Evolutionary conservation across 2,888 invertebrate species (phyloP).

Genomic region (Ichneumoninae sp.): DNA sequence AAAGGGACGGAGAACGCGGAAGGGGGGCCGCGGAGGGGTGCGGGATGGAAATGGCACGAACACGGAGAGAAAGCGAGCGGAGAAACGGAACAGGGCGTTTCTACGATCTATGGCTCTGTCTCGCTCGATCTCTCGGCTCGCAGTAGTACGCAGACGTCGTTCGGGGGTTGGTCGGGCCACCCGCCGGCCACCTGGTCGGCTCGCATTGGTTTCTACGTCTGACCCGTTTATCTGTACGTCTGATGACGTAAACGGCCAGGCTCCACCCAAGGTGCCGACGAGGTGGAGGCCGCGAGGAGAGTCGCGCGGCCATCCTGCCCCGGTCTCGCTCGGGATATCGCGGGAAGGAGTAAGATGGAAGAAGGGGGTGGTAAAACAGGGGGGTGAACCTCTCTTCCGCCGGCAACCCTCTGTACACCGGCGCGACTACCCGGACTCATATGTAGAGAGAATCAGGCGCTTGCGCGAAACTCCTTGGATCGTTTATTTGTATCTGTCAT

Average conservation of each 20-base stretch:
- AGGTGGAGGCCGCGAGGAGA: conserved; percentile 50
- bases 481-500: conserved; percentile 85
- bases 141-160: conserved; percentile 67
- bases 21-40: background rate
- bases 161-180: conserved; percentile 69
- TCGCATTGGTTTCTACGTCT: conserved; percentile 84
- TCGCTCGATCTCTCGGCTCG: conserved; percentile 45
- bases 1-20: conserved; percentile 41
- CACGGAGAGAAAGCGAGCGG: conserved; percentile 48
- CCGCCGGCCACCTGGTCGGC: conserved; percentile 71
- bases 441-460: conserved; percentile 74
- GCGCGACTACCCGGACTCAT: conserved; percentile 40
- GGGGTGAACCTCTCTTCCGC: conserved; percentile 49
- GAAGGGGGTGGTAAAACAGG: conserved; percentile 62
- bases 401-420: conserved; percentile 9
- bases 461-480: conserved; percentile 80
- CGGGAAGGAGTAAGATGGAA: conserved; percentile 66
- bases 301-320: conserved; percentile 46
- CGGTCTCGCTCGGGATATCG: conserved; percentile 24
- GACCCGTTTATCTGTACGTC: conserved; percentile 81
- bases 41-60: conserved; percentile 50
- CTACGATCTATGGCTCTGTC: conserved; percentile 61
- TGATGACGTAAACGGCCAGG: conserved; percentile 81
- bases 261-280: conserved; percentile 80
- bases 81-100: conserved; percentile 66